phyloP scores from a whole-genome alignment of 2,113 vertebrate species.

The Spea multiplicata region DNA sequence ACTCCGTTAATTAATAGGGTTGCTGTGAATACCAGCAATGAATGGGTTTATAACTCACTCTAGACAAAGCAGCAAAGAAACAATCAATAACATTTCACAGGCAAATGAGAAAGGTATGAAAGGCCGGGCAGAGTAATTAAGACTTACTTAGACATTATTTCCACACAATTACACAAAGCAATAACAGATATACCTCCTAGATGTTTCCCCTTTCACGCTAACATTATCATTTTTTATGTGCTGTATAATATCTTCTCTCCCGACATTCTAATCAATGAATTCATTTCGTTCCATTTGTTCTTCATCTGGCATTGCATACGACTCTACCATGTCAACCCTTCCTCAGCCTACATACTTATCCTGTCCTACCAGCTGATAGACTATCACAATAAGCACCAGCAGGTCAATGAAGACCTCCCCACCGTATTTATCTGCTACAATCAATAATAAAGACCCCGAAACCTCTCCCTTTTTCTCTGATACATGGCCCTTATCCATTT shows the following conservation, averaged over 20 bases:
- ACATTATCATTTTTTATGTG: background rate
- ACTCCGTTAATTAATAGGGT: no score
- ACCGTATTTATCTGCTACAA: no score
- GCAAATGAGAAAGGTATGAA: background rate
- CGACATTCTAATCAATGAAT: background rate
- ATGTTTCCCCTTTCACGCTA: background rate
- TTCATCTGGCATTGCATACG: background rate
- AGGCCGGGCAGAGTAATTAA: background rate
- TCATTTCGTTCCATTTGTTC: no score
- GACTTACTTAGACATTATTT: background rate
- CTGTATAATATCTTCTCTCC: background rate
- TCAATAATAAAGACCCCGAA: no score
- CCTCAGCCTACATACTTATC: background rate
- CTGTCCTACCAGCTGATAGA: background rate
- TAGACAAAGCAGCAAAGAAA: background rate
- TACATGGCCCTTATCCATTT: no score
- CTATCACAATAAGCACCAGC: background rate
- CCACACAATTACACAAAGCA: background rate
- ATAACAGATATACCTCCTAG: background rate
- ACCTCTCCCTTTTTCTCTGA: no score
- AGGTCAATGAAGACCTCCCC: background rate
- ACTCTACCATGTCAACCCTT: background rate
- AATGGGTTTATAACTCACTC: no score
- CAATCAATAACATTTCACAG: background rate
- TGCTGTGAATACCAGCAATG: no score